Conservation (phyloP, 2,888 invertebrate species). For the Lasioglossum lativentre region DNA sequence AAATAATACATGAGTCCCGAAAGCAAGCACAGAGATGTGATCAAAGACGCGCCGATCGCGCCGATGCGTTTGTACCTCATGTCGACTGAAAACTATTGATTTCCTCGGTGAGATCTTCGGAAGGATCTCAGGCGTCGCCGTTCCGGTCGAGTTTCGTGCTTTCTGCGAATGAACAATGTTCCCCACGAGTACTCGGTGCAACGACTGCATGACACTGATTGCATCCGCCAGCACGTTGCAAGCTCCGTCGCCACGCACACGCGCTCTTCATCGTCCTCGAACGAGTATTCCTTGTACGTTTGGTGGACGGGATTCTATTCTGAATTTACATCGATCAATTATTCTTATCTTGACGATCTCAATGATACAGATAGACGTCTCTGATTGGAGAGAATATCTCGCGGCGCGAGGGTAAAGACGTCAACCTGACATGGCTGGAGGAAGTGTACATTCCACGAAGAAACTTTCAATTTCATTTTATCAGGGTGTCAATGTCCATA, state of each 20-base stretch:
- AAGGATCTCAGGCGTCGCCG: constrained; percentile 7
- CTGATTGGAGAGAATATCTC: neutral
- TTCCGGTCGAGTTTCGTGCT: constrained; percentile 24
- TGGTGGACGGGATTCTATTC: constrained; percentile 20
- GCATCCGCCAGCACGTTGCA: constrained; percentile 61
- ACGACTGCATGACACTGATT: constrained; percentile 73
- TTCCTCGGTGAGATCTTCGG: neutral
- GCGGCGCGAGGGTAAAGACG: neutral
- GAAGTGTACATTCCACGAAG: neutral
- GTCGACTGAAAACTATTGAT: constrained; percentile 33
- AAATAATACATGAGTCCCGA: constrained; percentile 81
- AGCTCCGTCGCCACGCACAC: constrained; percentile 68
- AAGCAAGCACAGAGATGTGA: constrained; percentile 74
- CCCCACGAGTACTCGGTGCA: constrained; percentile 53
- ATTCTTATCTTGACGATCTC: constrained; percentile 18
- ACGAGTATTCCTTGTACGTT: constrained; percentile 47
- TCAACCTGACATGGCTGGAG: neutral
- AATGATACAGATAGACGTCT: neutral
- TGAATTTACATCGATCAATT: constrained; percentile 44
- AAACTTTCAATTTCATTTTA: neutral
- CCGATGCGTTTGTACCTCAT: constrained; percentile 80
- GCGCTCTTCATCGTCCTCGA: constrained; percentile 68
- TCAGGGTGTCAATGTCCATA: neutral
- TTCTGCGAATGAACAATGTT: constrained; percentile 42
- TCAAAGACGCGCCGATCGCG: constrained; percentile 76